These are phyloP conservation scores for Philypnodon macrostomus DNA, from an alignment of 2,797 vertebrate species.

Conservation along the genomic window DNA sequence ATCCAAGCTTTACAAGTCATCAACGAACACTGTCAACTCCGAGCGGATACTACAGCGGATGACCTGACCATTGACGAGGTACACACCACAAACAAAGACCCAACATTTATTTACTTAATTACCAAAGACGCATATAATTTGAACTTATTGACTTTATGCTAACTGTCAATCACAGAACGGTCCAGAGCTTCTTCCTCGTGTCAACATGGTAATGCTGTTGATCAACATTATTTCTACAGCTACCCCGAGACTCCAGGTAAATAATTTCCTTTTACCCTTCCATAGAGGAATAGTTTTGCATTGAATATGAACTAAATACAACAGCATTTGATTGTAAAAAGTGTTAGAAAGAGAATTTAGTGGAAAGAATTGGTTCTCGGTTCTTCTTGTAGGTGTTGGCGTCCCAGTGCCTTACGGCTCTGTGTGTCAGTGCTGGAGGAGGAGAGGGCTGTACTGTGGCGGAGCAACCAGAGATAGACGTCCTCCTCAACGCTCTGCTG, in stretches of 20 bases:
- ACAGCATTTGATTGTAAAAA: no score
- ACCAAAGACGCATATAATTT: not conserved
- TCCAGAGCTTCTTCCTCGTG: slow-evolving; percentile 91
- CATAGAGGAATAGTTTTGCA: no score
- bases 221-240: slow-evolving; percentile 86
- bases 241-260: slow-evolving; percentile 89
- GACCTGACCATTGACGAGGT: slow-evolving; percentile 87
- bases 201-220: slow-evolving; percentile 88
- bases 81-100: not conserved
- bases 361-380: no score
- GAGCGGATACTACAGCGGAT: slow-evolving; percentile 61
- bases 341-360: no score
- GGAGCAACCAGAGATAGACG: slow-evolving; percentile 90
- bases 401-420: slow-evolving; percentile 82
- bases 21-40: slow-evolving; percentile 85
- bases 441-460: slow-evolving; percentile 87
- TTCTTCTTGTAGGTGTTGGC: slow-evolving; percentile 83
- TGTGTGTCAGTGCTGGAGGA: slow-evolving; percentile 90
- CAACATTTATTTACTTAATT: not conserved
- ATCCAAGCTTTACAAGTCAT: slow-evolving; percentile 86
- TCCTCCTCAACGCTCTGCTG: slow-evolving; percentile 86
- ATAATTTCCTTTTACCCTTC: not conserved
- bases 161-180: slow-evolving; percentile 78
- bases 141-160: not conserved
- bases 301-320: no score